Evolutionary conservation across 1,140 invertebrate species (phyloP).

Genomic region (Mycetomoellerius zeteki): DNA sequence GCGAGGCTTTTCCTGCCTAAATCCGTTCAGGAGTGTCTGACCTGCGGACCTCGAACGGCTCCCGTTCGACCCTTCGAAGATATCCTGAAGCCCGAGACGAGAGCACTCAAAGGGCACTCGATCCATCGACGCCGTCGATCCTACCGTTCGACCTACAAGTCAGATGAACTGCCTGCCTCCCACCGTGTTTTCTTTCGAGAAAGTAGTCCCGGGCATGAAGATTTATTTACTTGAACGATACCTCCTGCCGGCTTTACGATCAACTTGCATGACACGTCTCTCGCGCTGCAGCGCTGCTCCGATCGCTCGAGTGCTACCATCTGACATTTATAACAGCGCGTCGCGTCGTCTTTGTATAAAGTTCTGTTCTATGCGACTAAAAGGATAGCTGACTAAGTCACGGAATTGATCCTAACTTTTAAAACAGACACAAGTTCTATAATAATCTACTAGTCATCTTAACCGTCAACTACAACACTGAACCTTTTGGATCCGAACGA

Average conservation of each 20-base stretch:
- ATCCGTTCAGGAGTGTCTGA: slow-evolving; percentile 63
- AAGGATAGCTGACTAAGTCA: slow-evolving; percentile 7
- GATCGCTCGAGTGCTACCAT: slow-evolving; percentile 63
- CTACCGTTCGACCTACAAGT: slow-evolving; percentile 67
- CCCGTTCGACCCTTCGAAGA: slow-evolving; percentile 61
- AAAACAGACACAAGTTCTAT: slow-evolving; percentile 14
- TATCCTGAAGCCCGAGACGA: slow-evolving; percentile 43
- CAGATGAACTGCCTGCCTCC: slow-evolving; percentile 46
- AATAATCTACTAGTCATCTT: background rate
- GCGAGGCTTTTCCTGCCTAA: slow-evolving; percentile 68
- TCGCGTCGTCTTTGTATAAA: slow-evolving; percentile 47
- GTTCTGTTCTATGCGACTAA: slow-evolving; percentile 29
- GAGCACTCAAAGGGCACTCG: slow-evolving; percentile 69
- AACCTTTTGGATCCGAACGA: no score
- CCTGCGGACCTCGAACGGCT: slow-evolving; percentile 56
- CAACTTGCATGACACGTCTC: slow-evolving; percentile 57
- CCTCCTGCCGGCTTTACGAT: slow-evolving; percentile 66
- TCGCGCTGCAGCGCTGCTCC: slow-evolving; percentile 36
- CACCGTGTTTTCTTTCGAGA: slow-evolving; percentile 70
- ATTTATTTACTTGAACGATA: slow-evolving; percentile 68
- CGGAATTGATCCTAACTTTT: background rate
- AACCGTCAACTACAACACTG: no score
- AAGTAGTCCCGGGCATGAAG: slow-evolving; percentile 12
- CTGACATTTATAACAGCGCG: slow-evolving; percentile 58
- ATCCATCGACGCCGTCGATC: slow-evolving; percentile 72